A percentile compares a stretch with the other conserved stretches of the same genome.
phyloP scores from a whole-genome alignment of 2,888 invertebrate species.

The Torymus aiolomorphi region DNA sequence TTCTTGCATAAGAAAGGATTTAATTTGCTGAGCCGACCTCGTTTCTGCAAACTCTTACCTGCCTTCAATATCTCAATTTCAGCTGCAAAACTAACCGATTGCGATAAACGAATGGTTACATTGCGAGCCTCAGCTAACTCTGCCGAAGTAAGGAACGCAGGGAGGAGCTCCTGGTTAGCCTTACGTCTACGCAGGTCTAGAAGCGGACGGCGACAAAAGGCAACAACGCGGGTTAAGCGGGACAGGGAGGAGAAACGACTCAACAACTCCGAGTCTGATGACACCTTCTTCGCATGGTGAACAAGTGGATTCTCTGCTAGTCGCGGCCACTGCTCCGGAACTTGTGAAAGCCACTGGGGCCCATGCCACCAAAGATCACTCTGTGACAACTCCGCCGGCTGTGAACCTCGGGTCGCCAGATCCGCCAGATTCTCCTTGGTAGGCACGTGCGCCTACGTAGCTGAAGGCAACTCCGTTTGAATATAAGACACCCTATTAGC shows the following conservation, averaged over 20 bases:
- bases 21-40: too few relatives aligned
- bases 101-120: too few relatives aligned
- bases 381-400: too few relatives aligned
- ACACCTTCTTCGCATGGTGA: neutral
- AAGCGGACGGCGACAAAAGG: neutral
- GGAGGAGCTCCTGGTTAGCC: neutral
- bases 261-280: neutral
- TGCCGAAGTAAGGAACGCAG: neutral
- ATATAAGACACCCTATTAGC: too few relatives aligned
- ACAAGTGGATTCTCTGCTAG: neutral
- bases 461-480: too few relatives aligned
- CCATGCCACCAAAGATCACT: too few relatives aligned
- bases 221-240: neutral
- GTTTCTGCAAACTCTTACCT: too few relatives aligned
- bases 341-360: conserved; percentile 48
- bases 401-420: too few relatives aligned
- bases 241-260: neutral
- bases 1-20: too few relatives aligned
- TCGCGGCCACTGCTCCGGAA: conserved; percentile 27
- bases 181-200: neutral
- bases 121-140: neutral
- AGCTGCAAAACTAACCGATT: conserved; percentile 7
- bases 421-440: too few relatives aligned
- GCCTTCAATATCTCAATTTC: too few relatives aligned
- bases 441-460: too few relatives aligned